Evolutionary conservation across 1,140 invertebrate genomes (phyloP).

Genomic region (Adoxophyes honmai): DNA sequence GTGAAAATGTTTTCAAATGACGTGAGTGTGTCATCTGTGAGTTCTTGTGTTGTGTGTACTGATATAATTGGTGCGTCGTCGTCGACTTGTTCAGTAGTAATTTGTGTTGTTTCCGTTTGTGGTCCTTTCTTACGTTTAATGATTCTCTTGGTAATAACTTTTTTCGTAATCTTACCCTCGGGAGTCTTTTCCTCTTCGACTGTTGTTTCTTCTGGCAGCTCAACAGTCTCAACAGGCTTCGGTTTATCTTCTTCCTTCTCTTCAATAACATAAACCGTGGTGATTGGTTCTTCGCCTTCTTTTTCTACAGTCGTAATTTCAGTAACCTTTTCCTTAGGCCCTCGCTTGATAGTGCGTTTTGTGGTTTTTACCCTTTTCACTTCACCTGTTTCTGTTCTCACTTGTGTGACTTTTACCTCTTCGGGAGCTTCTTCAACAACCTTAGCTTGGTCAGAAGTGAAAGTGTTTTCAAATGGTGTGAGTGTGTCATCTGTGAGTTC

Average conservation of each 20-base stretch:
- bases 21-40: neutral
- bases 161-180: slow-evolving; percentile 39
- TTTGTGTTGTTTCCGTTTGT: slow-evolving; percentile 42
- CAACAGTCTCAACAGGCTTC: slow-evolving; percentile 28
- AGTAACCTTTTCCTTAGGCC: slow-evolving; percentile 29
- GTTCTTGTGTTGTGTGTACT: slow-evolving; percentile 27
- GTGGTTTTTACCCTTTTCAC: slow-evolving; percentile 59
- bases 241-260: slow-evolving; percentile 38
- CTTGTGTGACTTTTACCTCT: slow-evolving; percentile 32
- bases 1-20: no score
- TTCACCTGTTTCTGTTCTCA: slow-evolving; percentile 52
- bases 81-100: slow-evolving; percentile 28
- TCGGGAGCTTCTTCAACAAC: slow-evolving; percentile 55
- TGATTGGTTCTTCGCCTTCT: slow-evolving; percentile 22
- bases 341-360: slow-evolving; percentile 40
- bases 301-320: slow-evolving; percentile 37
- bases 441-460: slow-evolving; percentile 9
- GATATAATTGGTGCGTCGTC: slow-evolving; percentile 31
- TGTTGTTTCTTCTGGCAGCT: slow-evolving; percentile 58
- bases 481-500: slow-evolving; percentile 5
- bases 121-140: slow-evolving; percentile 45
- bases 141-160: slow-evolving; percentile 36
- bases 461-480: neutral
- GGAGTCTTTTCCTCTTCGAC: slow-evolving; percentile 26
- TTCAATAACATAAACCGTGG: slow-evolving; percentile 20